Percentiles rank a stretch among this genome's conserved stretches.
phyloP scores from a whole-genome alignment of 2,113 vertebrate genomes.

The Sinocyclocheilus grahami region DNA sequence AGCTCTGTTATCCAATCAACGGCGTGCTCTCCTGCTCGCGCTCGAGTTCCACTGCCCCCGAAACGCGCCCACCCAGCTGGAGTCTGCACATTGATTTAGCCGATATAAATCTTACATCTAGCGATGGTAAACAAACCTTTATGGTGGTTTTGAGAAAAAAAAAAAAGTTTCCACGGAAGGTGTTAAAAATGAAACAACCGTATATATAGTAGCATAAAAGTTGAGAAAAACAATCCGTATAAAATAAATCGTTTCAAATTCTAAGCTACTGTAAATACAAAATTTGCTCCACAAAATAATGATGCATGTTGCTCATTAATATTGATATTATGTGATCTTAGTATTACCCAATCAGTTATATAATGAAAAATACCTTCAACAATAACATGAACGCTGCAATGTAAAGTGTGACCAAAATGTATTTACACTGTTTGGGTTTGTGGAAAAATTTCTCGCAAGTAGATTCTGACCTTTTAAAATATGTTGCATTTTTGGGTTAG shows the following conservation, averaged over 20 bases:
- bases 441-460: neutral
- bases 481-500: neutral
- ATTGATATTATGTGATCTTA: neutral
- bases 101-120: neutral
- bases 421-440: too few relatives aligned
- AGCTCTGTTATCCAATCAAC: conserved; percentile 71
- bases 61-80: conserved; percentile 13
- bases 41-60: neutral
- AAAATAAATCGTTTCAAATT: neutral
- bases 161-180: neutral
- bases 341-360: neutral
- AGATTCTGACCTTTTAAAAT: neutral
- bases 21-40: conserved; percentile 17
- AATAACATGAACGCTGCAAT: neutral
- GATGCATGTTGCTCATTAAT: neutral
- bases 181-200: neutral
- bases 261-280: neutral
- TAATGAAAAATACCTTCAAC: neutral
- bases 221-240: neutral
- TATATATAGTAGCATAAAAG: too few relatives aligned
- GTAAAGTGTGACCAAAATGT: too few relatives aligned
- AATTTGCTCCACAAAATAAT: neutral
- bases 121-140: neutral
- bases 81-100: conserved; percentile 16
- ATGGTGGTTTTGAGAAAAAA: neutral